Percentiles rank a stretch among this genome's conserved stretches.
Conservation (phyloP, 2,113 vertebrate genomes). For the Chauna torquata region DNA sequence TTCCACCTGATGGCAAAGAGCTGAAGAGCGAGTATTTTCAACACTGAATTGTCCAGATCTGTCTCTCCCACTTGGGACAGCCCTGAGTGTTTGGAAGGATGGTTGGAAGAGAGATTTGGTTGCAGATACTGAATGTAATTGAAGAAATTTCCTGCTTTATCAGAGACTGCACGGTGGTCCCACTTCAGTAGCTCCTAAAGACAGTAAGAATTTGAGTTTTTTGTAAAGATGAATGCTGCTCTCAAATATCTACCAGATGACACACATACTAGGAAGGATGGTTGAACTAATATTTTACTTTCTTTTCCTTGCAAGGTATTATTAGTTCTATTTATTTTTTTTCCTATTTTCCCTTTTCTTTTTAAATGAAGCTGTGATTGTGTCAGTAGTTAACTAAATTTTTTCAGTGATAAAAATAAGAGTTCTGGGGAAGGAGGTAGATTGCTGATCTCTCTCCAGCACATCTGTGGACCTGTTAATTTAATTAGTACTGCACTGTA, state of each 20-base stretch:
- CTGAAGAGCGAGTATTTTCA: not conserved
- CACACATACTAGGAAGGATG: not conserved
- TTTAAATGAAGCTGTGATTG: not conserved
- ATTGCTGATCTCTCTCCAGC: not conserved
- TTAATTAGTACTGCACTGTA: slow-evolving; percentile 67
- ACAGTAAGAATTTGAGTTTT: not conserved
- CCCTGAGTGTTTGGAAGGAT: not conserved
- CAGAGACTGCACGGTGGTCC: not conserved
- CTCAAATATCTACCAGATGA: not conserved
- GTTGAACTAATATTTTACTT: not conserved
- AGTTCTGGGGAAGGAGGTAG: not conserved
- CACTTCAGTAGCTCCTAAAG: not conserved
- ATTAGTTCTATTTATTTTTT: not conserved
- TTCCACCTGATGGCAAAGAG: not conserved
- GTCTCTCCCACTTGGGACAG: not conserved
- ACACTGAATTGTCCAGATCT: not conserved
- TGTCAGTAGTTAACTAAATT: not conserved
- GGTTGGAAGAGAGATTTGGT: not conserved
- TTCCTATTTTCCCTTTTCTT: not conserved
- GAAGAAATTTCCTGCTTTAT: not conserved
- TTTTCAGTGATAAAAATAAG: not conserved
- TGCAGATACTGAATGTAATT: not conserved
- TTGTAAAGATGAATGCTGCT: not conserved
- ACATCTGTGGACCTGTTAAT: slow-evolving; percentile 43
- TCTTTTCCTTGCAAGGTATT: slow-evolving; percentile 1